Conservation (phyloP, 2,888 invertebrate species). For the Aleiodes testaceus region DNA sequence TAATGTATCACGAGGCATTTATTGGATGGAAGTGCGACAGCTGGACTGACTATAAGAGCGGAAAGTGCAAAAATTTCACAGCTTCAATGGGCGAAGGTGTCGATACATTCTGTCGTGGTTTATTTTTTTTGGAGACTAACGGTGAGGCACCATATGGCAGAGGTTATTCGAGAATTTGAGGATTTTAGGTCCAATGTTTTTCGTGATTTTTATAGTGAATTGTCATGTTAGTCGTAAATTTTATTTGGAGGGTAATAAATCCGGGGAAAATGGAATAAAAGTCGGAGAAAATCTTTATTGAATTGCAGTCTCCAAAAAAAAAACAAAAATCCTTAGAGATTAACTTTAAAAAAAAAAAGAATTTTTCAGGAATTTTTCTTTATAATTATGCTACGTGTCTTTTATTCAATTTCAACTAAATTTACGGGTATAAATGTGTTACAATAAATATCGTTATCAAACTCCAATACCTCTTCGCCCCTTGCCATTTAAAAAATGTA, state of each 20-base stretch:
- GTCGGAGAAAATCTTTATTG: too few species aligned
- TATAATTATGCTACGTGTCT: background rate
- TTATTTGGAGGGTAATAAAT: too few species aligned
- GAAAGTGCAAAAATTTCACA: slow-evolving; percentile 66
- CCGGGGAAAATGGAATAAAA: too few species aligned
- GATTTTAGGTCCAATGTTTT: background rate
- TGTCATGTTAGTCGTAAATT: too few species aligned
- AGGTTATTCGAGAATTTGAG: slow-evolving; percentile 55
- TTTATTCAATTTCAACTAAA: background rate
- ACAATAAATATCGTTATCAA: slow-evolving; percentile 6
- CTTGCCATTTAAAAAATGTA: background rate
- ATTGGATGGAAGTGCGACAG: slow-evolving; percentile 76
- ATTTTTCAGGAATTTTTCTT: background rate
- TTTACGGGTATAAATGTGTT: slow-evolving; percentile 9
- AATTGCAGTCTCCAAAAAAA: too few species aligned
- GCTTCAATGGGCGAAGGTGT: slow-evolving; percentile 77
- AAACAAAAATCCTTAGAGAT: too few species aligned
- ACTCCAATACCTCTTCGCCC: too few species aligned
- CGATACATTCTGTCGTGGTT: slow-evolving; percentile 73
- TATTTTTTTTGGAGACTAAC: slow-evolving; percentile 78
- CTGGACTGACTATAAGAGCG: slow-evolving; percentile 74
- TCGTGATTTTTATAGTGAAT: too few species aligned
- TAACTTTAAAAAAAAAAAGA: too few species aligned
- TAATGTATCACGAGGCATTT: slow-evolving; percentile 75
- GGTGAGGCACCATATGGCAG: slow-evolving; percentile 76